Conservation (phyloP, 1,140 invertebrate species). For the Caenorhabditis tropicalis region DNA sequence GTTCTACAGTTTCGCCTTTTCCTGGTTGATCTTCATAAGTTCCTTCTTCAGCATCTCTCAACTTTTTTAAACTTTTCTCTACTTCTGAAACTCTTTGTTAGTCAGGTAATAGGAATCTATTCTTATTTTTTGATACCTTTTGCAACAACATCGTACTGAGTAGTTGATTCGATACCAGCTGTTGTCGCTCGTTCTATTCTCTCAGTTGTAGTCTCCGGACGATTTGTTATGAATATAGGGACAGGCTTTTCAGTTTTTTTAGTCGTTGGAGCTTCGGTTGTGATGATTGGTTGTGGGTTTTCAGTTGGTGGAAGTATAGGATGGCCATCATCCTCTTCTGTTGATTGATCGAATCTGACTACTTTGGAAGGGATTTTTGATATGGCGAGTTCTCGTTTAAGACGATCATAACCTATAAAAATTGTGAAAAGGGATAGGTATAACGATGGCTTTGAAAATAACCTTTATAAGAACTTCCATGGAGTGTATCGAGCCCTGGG, state of each 20-base stretch:
- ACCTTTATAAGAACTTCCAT: slow-evolving; percentile 48
- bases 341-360: not conserved
- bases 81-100: slow-evolving; percentile 13
- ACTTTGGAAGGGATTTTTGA: not conserved
- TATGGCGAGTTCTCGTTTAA: not conserved
- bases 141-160: not conserved
- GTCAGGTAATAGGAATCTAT: not conserved
- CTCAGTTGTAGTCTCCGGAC: not conserved
- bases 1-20: not conserved
- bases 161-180: not conserved
- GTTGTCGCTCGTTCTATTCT: not conserved
- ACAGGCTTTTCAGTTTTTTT: slow-evolving; percentile 6
- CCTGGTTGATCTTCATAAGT: not conserved
- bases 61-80: slow-evolving; percentile 32
- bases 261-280: slow-evolving; percentile 27
- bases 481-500: slow-evolving; percentile 43
- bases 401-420: not conserved
- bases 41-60: slow-evolving; percentile 43
- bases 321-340: slow-evolving; percentile 47
- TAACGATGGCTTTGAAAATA: not conserved
- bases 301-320: slow-evolving; percentile 44
- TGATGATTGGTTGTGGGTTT: not conserved
- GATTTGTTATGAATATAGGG: not conserved
- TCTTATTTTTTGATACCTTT: not conserved
- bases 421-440: not conserved